Evolutionary conservation across 1,140 invertebrate genomes (phyloP), one percentile per base, ranked within the genome.

Genomic region (Trichonephila inaurata): DNA sequence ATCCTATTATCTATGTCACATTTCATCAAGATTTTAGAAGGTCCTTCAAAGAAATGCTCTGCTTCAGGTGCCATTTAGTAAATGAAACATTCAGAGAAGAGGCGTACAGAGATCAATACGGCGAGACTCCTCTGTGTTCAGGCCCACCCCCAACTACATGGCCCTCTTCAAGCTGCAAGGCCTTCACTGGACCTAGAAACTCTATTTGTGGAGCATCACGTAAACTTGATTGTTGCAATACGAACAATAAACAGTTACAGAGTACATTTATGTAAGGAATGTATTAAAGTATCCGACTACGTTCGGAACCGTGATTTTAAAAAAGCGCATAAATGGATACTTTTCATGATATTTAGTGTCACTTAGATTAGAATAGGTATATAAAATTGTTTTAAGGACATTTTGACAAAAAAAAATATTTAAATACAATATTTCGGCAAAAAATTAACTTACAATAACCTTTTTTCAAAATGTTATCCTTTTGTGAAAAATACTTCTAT

Each of bases 1-100:
- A 99, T 96, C 99, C 99, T 0, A 97, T 98, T 95, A 98, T 98
- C 94, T 99, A 99, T 95, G 98, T 98, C 12, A 97, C 98, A 81
- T 99, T 99, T 96, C 98, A 98, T 95, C 98, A 98, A 95, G 98
- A 98, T 96, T 99, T 99, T 95, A 97, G 98, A 94, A 98, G 97
- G 95, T 98, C 98, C 19, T 99, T 99, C 96, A 98, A 98, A 95
- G 97, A 97, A 94, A 98, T 99, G 95, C 97, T 99, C 95, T 98
- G 98, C 96, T 98, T 98, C 95, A 97, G 98, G 33, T 99, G 98
- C 95, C 97, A 97, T 66, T 98, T 98, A 89, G 96, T 99, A 77
- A 98, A 98, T 95, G 97, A 97, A 94, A 98, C 98, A 97, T 98
- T 99, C 98, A 96, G 98, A 7, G 98, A 98, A 95, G 98, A 98